phyloP scores from a whole-genome alignment of 2,113 vertebrate genomes.

The Nothobranchius kuhntae region DNA sequence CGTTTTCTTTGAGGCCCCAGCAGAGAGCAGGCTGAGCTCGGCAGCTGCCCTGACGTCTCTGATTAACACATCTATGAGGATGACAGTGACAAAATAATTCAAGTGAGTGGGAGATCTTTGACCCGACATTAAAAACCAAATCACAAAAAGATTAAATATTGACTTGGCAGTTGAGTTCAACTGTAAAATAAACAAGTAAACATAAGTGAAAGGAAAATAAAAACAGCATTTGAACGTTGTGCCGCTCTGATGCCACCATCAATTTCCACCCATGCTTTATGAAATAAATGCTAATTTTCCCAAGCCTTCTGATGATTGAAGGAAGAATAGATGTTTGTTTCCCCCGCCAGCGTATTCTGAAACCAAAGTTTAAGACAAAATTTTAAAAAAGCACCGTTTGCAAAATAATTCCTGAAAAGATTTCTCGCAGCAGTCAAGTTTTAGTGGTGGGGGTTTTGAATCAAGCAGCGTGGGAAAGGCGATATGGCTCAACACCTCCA shows the following conservation, averaged over 20 bases:
- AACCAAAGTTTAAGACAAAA: background rate
- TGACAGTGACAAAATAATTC: constrained; percentile 18
- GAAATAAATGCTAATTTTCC: too few species aligned
- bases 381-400: constrained; percentile 35
- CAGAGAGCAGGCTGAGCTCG: constrained; percentile 51
- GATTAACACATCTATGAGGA: constrained; percentile 8
- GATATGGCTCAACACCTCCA: constrained; percentile 53
- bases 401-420: constrained; percentile 16
- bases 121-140: constrained; percentile 30
- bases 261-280: background rate
- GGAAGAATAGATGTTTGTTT: background rate
- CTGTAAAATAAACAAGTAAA: constrained; percentile 34
- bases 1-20: constrained; percentile 57
- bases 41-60: constrained; percentile 27
- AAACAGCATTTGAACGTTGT: constrained; percentile 27
- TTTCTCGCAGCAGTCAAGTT: constrained; percentile 41
- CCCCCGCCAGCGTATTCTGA: background rate
- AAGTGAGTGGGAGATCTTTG: constrained; percentile 9
- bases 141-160: constrained; percentile 20
- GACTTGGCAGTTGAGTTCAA: constrained; percentile 51
- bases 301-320: background rate
- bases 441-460: background rate
- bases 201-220: constrained; percentile 14
- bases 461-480: constrained; percentile 44
- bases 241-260: constrained; percentile 6